Percentiles rank a stretch among this genome's conserved stretches.
phyloP scores from a whole-genome alignment of 2,888 invertebrate species.

The Ferrisia virgata region DNA sequence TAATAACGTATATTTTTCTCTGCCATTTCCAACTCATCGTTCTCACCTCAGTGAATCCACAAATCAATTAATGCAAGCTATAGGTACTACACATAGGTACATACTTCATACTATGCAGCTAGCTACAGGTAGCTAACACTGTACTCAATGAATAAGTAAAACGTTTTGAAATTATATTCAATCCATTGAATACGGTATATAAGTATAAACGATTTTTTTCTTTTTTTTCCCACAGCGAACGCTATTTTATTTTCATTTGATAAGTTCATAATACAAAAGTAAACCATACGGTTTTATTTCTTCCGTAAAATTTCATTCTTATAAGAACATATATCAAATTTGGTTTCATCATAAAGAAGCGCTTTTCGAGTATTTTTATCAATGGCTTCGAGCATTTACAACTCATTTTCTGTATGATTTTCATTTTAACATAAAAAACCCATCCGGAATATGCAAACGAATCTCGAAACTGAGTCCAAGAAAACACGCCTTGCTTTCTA shows the following conservation, averaged over 20 bases:
- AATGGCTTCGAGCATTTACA: not conserved
- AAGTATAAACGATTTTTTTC: too few relatives aligned
- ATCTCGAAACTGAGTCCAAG: not conserved
- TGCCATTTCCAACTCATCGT: not conserved
- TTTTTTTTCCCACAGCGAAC: not conserved
- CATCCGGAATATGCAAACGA: not conserved
- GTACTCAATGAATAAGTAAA: not conserved
- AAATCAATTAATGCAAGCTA: not conserved
- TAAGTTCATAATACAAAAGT: not conserved
- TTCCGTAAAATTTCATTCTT: not conserved
- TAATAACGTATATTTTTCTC: not conserved
- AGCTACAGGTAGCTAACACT: not conserved
- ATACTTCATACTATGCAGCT: not conserved
- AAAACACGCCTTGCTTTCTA: not conserved
- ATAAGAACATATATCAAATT: not conserved
- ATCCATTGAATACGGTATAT: not conserved
- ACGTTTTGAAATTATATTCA: not conserved
- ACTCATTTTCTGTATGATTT: not conserved
- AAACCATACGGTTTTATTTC: not conserved
- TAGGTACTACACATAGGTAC: not conserved
- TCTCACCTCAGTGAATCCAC: not conserved
- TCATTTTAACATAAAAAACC: slow-evolving; percentile 14
- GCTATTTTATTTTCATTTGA: not conserved
- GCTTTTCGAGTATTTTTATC: not conserved
- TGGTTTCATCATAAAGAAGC: not conserved